Conservation (phyloP, 1,140 invertebrate genomes). For the Agrypnia vestita region DNA sequence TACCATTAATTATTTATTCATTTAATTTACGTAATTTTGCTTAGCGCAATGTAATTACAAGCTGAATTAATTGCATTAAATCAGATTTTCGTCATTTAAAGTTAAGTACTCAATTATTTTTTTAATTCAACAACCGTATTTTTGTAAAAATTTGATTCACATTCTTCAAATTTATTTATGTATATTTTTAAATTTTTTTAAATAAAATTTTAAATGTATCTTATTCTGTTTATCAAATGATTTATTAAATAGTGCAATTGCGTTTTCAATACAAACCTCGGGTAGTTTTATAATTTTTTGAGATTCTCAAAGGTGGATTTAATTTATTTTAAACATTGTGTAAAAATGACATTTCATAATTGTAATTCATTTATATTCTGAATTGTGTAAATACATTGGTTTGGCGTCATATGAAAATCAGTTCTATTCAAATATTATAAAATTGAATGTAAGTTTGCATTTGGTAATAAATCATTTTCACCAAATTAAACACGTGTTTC, state of each 20-base stretch:
- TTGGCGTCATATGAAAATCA: not conserved
- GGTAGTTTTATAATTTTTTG: conserved; percentile 7
- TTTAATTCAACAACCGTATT: too few species aligned
- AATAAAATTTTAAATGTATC: not conserved
- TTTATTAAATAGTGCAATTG: not conserved
- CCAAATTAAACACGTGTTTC: conserved; percentile 16
- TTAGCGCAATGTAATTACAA: too few species aligned
- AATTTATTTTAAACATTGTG: conserved; percentile 11
- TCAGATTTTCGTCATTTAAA: too few species aligned
- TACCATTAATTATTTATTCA: too few species aligned
- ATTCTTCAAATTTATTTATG: too few species aligned
- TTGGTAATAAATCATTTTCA: conserved; percentile 43
- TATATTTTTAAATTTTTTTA: not conserved
- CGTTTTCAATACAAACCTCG: not conserved
- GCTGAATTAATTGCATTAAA: too few species aligned
- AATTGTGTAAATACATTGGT: conserved; percentile 22
- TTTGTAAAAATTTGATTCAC: too few species aligned
- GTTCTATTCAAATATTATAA: conserved; percentile 16
- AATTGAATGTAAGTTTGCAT: conserved; percentile 45
- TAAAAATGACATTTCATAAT: conserved; percentile 12
- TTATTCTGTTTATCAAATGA: not conserved
- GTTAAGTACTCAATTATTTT: too few species aligned
- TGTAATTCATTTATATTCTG: not conserved
- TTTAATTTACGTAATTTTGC: too few species aligned
- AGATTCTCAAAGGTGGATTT: conserved; percentile 12